Conservation (phyloP, 2,113 vertebrate species). For the Plestiodon gilberti region DNA sequence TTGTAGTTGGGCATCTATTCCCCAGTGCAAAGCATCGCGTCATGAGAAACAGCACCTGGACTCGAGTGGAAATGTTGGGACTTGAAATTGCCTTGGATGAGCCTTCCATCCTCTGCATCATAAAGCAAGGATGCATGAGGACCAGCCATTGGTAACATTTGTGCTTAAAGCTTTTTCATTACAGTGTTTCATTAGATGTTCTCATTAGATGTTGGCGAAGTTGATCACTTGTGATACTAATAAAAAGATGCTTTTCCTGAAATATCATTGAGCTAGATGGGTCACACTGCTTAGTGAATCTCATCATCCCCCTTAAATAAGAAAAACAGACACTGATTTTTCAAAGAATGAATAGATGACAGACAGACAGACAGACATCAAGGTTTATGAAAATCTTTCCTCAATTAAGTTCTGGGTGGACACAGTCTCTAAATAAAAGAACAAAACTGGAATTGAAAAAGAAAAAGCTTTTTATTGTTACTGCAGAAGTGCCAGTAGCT, state of each 20-base stretch:
- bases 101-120: constrained; percentile 38
- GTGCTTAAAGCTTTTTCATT: constrained; percentile 44
- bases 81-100: constrained; percentile 59
- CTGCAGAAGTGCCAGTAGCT: constrained; percentile 35
- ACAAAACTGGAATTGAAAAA: constrained; percentile 48
- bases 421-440: constrained; percentile 46
- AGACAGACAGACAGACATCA: constrained; percentile 38
- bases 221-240: constrained; percentile 47
- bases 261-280: constrained; percentile 33
- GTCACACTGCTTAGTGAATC: constrained; percentile 34
- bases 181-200: constrained; percentile 49
- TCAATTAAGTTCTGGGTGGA: constrained; percentile 48
- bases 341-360: constrained; percentile 39
- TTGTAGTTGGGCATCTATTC: neutral
- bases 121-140: constrained; percentile 46
- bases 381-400: constrained; percentile 42
- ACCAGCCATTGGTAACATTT: constrained; percentile 23
- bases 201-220: constrained; percentile 44
- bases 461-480: constrained; percentile 47
- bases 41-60: neutral
- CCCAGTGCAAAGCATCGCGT: neutral
- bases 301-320: constrained; percentile 25
- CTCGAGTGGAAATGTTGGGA: neutral
- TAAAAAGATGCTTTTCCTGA: constrained; percentile 49
- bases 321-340: constrained; percentile 46